Base-by-base conservation (phyloP, 2,888 invertebrate genomes). In the Drosophila greeni region DNA sequence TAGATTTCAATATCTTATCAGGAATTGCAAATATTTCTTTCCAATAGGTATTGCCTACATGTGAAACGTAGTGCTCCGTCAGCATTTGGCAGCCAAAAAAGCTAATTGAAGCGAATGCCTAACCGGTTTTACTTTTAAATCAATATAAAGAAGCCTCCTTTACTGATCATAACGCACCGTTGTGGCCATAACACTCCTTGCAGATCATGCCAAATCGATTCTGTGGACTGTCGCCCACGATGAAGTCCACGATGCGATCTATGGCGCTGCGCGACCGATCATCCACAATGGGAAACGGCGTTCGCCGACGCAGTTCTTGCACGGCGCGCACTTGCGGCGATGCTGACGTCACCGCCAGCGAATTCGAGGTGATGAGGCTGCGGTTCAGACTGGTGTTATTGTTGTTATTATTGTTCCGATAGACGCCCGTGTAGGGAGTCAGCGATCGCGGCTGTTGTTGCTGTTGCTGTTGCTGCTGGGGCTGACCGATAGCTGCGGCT, bases 131-230 rank as follows among this genome's bases (percentile, higher is more conserved):
- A 20, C 14, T 31, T 14, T 14, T 29, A 1, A 14, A 31, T 9
- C 14, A 33, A 23, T 11, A 12, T 11, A 2, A n/a, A 36, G 2
- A 26, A 52, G 4, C 2, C 45, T 31, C 20, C 18, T 31, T 20
- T 5, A 52, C n/a, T 12, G 20, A 14, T 37, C 4, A 1, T 20
- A 56, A 54, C 55, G 6, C 89, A 91, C 99, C 99, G 89, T 99
- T 99, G 87, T 99, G 99, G 16, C 94, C 93, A 75, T 91, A 92
- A 87, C 99, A 99, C 73, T 94, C 92, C 37, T 91, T 91, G 88
- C 99, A 99, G 84, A 99, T 97, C 72, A 99, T 92, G 20, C 99
- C 99, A 90, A 95, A 99, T 78, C 98, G 93, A 89, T 97, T 95
- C 67, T 93, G 93, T 24, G 98, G 98, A 0, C 98, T 99, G 88